phyloP scores from a whole-genome alignment of 2,888 invertebrate genomes.

The Lepetodrilus schrolli region DNA sequence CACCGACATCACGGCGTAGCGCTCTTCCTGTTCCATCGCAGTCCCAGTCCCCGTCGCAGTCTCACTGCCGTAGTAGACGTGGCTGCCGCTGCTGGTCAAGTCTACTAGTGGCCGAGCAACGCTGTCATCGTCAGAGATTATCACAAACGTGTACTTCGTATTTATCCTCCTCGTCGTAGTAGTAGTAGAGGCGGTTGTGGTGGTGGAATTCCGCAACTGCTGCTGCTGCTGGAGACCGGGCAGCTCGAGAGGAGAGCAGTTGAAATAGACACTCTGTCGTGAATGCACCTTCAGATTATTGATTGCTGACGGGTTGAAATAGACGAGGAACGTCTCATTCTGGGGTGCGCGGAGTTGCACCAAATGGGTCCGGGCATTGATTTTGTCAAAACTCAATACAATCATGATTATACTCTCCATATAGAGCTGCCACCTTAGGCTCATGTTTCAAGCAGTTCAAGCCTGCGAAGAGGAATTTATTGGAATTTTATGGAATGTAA shows the following conservation, averaged over 20 bases:
- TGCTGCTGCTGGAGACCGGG: not conserved
- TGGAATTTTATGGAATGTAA: conserved; percentile 12
- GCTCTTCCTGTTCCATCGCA: not conserved
- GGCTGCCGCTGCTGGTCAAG: not conserved
- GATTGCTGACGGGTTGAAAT: conserved; percentile 65
- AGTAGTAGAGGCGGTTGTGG: too few species aligned
- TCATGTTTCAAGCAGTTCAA: conserved; percentile 16
- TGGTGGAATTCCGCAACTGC: not conserved
- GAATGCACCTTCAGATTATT: conserved; percentile 60
- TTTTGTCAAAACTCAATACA: conserved; percentile 26
- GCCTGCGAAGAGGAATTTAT: not conserved
- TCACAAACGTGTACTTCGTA: conserved; percentile 40
- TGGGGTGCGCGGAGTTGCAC: conserved; percentile 36
- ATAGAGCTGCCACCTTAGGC: conserved; percentile 6
- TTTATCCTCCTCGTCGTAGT: too few species aligned
- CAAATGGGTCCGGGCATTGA: conserved; percentile 27
- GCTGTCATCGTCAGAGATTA: conserved; percentile 41
- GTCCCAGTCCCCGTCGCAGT: not conserved
- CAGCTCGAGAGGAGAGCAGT: conserved; percentile 49
- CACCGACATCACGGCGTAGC: conserved; percentile 27
- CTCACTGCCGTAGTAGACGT: not conserved
- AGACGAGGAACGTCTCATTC: conserved; percentile 63
- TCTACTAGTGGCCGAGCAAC: conserved; percentile 38
- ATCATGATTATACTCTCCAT: conserved; percentile 29
- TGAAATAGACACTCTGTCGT: conserved; percentile 63